Evolutionary conservation across 1,140 invertebrate species (phyloP), one percentile per base, ranked within the genome.

Genomic region (Lethrus apterus): DNA sequence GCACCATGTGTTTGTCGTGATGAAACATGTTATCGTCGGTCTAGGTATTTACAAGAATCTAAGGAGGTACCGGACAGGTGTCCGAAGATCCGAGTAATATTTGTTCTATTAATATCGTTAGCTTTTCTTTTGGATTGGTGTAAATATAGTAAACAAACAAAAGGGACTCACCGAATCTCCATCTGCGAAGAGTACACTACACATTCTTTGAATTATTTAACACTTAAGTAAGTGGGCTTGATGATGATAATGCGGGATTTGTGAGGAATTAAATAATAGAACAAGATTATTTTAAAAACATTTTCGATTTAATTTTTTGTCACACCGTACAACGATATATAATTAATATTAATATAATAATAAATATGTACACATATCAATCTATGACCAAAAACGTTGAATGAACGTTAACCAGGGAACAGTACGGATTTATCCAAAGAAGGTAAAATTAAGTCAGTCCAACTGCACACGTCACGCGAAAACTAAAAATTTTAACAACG

Each of bases 251-350:
- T 38, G 18, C 35, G 20, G 35, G 35, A 38, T 14, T n/a, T 38
- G 20, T 7, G 23, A 38, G 41, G 48, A 46, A 40, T 51, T 44
- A 47, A 54, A 54, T 51, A 54, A 54, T 44, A 51, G 38, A 47
- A 49, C 46, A 35, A 44, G 46, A 40, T 38, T 50, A 51, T 62
- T 64, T 64, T 58, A 64, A 58, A 64, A 60, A 64, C 59, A 60
- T 60, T 62, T 62, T 64, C 55, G 57, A 59, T 62, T 62, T 64
- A 62, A 62, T 62, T 63, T 52, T 59, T 62, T 56, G 55, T 64
- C 62, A 64, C 62, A 64, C 62, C 62, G 62, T 64, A 64, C 62
- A 64, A 63, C 62, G 59, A 61, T 60, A 62, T 62, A 62, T 62
- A 60, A 59, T 58, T 60, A 55, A 59, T 58, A 56, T 58, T 58